Base-by-base conservation (phyloP, 1,140 invertebrate genomes). In the Spodoptera frugiperda region DNA sequence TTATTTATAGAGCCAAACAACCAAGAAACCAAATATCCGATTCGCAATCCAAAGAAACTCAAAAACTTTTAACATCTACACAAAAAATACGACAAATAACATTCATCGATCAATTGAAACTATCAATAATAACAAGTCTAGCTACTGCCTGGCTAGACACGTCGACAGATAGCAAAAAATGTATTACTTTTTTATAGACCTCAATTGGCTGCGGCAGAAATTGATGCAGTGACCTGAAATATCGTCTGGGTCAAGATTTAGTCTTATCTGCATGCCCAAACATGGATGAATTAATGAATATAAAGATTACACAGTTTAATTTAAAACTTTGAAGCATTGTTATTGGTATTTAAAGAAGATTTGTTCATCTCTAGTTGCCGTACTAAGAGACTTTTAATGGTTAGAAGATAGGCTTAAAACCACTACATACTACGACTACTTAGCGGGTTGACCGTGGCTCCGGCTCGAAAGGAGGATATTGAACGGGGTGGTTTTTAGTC, bases 71-170 rank as follows among this genome's bases (percentile, higher is more conserved):
- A 17, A 53, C 14, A 17, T 53, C 6, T 17, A 4, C 5, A 19
- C 59, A 63, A 33, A 51, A 51, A 51, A 14, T 14, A 14, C 15
- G n/a, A 61, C 33, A 17, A 15, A 61, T 17, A 15, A 44, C 2
- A 65, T 21, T 17, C 8, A 65, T 65, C 44, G 21, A 65, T 65
- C 61, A 65, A 48, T 48, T 57, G 15, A 63, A 46, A 63, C 1
- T n/a, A 63, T 63, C 12, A 44, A 65, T 11, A 19, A 65, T 14
- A 44, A 65, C 25, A 65, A n/a, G n/a, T n/a, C 17, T 12, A 21
- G 2, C 10, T 10, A 1, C 19, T 19, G 15, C 1, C 61, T 12
- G 19, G 39, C 55, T 59, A 48, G 39, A 25, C 19, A 67, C 33
- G 33, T 15, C 19, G 15, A 19, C 25, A 14, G 21, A 49, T n/a